Base-by-base conservation (phyloP, 2,888 invertebrate species). In the Ecliptopera silaceata region DNA sequence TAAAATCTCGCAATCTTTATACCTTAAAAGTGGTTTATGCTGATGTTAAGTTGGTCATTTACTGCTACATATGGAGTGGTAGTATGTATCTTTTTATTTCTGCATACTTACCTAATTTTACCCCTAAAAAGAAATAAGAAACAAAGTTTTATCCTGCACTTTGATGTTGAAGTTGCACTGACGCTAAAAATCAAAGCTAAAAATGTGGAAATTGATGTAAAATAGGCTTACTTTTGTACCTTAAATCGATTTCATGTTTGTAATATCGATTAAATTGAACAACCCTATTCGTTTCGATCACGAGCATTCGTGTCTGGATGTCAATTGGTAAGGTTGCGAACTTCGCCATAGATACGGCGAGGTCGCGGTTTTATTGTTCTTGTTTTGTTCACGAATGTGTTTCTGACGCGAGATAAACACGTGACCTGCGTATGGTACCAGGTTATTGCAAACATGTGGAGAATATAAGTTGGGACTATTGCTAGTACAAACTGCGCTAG, bases 261-360 rank as follows among this genome's bases (percentile, higher is more conserved):
- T 15, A 8, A 18, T 20, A 56, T 51, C 43, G 41, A 52, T 44
- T 47, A 26, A 26, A 43, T 18, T n/a, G 48, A 32, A 26, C 44
- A 61, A 56, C 59, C 48, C 63, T 59, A 47, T 46, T 74, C 72
- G 83, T 84, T 86, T 86, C 82, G 88, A 86, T 88, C 89, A 86
- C 88, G 89, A 86, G 77, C 73, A 76, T 84, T 86, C 88, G 82
- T 82, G 83, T 84, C 78, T 82, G 79, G 84, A 87, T 90, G 89
- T 88, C 89, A 88, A 88, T 89, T 84, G 87, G 78, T 86, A 82
- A 84, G 84, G 81, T 82, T 84, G 77, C 77, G 82, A 83, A 85
- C 78, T 82, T 80, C 77, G 71, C 68, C 65, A 70, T 70, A 73
- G 67, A 71, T 72, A 67, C 66, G 59, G 61, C 62, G 69, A 70